Base-by-base conservation (phyloP, 2,797 vertebrate species). In the Orestias chungarensis region DNA sequence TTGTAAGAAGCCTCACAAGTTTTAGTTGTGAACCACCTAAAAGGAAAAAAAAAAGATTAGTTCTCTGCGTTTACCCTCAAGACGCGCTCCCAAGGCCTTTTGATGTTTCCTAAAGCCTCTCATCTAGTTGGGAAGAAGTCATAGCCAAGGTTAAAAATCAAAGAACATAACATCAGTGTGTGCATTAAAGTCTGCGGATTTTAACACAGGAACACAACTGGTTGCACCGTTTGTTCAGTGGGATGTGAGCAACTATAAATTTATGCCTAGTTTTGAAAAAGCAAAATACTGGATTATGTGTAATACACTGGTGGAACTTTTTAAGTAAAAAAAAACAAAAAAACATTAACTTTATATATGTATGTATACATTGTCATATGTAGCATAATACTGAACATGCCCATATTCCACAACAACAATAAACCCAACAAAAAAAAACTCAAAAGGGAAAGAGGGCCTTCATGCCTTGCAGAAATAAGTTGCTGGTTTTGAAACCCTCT, bases 51-150 rank as follows among this genome's bases (percentile, higher is more conserved):
- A 29, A 52, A 49, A 78, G 71, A 66, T 74, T 81, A 66, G 64
- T 70, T 44, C 66, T 38, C 47, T 52, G 47, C 40, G 66, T 68
- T 68, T 52, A 68, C 47, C 66, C 66, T 38, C 35, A 68, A 68
- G 66, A 68, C 75, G 46, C 57, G 20, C 64, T 54, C 46, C 27
- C 15, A 38, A 35, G 44, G 46, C 38, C 31, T 68, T 76, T 81
- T 83, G 75, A 75, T 66, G 43, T 68, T 52, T 68, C 46, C 33
- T 42, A 40, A 68, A 40, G 66, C 66, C 70, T 35, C 42, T 61
- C 68, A 71, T 66, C 42, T 66, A 66, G 6, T 31, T 18, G 44
- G 50, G 46, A 49, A 52, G 29, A 52, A 40, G 47, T 50, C 35
- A 40, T 12, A 40, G 66, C 66, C 66, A 67, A 73, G 73, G 64